These are phyloP conservation scores for Platyura marginata DNA, from an alignment of 1,140 invertebrate genomes.

Conservation along the genomic window DNA sequence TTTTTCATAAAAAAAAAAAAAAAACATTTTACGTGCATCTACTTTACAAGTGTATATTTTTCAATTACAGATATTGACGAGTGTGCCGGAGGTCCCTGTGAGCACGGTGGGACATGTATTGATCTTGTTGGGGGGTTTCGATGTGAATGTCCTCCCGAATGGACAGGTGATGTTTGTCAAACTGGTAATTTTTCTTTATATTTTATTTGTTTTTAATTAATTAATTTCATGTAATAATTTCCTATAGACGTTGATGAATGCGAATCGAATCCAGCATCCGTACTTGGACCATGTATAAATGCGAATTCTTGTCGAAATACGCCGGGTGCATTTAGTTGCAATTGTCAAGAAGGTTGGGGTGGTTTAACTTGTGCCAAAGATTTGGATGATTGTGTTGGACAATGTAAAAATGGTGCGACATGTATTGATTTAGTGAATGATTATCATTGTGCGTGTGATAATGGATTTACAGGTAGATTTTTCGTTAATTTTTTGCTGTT, in stretches of 20 bases:
- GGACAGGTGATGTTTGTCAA: conserved; percentile 66
- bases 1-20: too few species aligned
- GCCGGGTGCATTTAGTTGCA: conserved; percentile 66
- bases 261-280: conserved; percentile 19
- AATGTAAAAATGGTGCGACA: conserved; percentile 69
- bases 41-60: too few species aligned
- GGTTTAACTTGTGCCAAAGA: conserved; percentile 74
- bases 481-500: neutral
- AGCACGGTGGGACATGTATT: conserved; percentile 71
- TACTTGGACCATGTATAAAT: conserved; percentile 53
- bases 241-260: conserved; percentile 48
- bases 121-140: conserved; percentile 54
- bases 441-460: conserved; percentile 62
- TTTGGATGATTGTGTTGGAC: conserved; percentile 74
- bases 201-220: conserved; percentile 17
- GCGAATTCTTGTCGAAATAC: conserved; percentile 60
- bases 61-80: conserved; percentile 74
- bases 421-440: conserved; percentile 71
- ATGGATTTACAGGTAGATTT: conserved; percentile 51
- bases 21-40: too few species aligned
- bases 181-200: conserved; percentile 28
- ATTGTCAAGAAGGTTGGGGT: conserved; percentile 68
- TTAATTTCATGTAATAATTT: conserved; percentile 16
- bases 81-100: conserved; percentile 64
- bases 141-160: conserved; percentile 61